phyloP scores from a whole-genome alignment of 37 sponge, comb jelly and placozoan genomes.

The Ianthella basta region DNA sequence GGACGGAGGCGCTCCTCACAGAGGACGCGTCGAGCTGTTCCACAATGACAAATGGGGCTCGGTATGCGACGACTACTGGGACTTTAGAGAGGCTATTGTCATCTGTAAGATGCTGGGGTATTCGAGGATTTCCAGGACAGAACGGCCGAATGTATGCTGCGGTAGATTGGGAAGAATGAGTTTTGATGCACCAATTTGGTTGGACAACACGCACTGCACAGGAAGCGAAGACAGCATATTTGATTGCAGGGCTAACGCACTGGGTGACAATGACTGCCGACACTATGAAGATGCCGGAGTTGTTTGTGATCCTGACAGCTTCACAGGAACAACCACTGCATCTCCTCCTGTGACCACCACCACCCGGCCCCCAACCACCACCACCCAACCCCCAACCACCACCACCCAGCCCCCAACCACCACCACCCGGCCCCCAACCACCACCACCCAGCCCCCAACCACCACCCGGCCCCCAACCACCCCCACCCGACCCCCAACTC shows the following conservation, averaged over 20 bases:
- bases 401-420: conserved; percentile 11
- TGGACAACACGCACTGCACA: conserved; percentile 61
- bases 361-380: not conserved
- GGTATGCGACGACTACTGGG: conserved; percentile 36
- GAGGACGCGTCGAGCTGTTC: conserved; percentile 32
- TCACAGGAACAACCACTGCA: not conserved
- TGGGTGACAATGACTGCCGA: conserved; percentile 37
- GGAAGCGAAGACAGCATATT: conserved; percentile 36
- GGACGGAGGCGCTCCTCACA: not conserved
- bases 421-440: conserved; percentile 3
- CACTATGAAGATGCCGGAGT: conserved; percentile 80
- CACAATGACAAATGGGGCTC: conserved; percentile 39
- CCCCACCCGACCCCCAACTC: conserved; percentile 30
- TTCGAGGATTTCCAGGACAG: not conserved
- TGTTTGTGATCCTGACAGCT: conserved; percentile 40
- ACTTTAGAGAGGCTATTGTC: conserved; percentile 1
- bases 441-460: not conserved
- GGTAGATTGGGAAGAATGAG: not conserved
- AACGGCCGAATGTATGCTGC: not conserved
- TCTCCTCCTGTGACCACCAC: not conserved
- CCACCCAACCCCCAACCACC: not conserved
- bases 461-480: not conserved
- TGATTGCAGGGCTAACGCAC: conserved; percentile 37
- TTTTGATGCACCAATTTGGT: conserved; percentile 38
- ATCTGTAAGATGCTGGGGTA: conserved; percentile 28